Percentiles rank a stretch among this genome's conserved stretches.
Evolutionary conservation across 2,888 invertebrate species (phyloP).

Genomic region (Ganaspis brasiliensis): DNA sequence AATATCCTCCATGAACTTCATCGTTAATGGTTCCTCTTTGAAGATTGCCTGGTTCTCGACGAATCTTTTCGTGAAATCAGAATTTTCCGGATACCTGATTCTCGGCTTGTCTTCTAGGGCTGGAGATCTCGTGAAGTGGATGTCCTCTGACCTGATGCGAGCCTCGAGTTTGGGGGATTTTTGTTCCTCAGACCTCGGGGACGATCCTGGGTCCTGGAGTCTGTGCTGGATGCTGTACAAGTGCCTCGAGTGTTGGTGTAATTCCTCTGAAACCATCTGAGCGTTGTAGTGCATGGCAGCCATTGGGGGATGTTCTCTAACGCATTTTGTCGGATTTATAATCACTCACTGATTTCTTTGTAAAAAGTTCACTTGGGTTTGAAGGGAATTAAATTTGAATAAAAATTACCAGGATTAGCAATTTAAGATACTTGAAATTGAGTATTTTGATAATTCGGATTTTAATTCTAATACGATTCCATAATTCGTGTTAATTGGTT

Average conservation of each 20-base stretch:
- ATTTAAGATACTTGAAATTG: no score
- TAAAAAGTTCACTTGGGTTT: not conserved
- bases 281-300: conserved; percentile 77
- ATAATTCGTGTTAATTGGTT: no score
- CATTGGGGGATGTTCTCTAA: conserved; percentile 52
- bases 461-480: no score
- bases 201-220: conserved; percentile 65
- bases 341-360: conserved; percentile 9
- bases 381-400: no score
- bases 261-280: conserved; percentile 71
- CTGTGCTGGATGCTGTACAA: conserved; percentile 67
- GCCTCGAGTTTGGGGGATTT: conserved; percentile 50
- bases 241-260: conserved; percentile 69
- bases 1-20: conserved; percentile 39
- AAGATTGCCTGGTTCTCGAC: conserved; percentile 40
- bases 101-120: conserved; percentile 56
- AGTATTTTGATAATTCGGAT: no score
- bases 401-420: no score
- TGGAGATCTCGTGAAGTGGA: conserved; percentile 55
- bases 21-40: conserved; percentile 40
- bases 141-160: conserved; percentile 59
- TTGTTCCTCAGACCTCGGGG: conserved; percentile 64
- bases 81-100: conserved; percentile 49
- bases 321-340: conserved; percentile 7
- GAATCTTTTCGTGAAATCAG: conserved; percentile 47